Percentiles rank a stretch among this genome's conserved stretches.
phyloP scores from a whole-genome alignment of 2,888 invertebrate species.

The Leptinotarsa rubiginosa region DNA sequence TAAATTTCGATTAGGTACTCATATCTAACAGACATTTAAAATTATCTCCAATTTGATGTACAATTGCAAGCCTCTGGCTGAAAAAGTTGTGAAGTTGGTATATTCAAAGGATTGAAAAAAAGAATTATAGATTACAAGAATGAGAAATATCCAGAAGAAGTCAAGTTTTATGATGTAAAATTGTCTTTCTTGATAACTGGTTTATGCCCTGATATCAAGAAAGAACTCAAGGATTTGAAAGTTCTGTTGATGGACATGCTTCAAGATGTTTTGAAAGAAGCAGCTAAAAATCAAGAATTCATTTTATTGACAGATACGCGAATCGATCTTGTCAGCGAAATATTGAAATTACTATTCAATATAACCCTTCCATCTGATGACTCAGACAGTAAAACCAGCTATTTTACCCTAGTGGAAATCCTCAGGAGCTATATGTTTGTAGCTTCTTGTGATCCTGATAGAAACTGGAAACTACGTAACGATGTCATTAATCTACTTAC shows the following conservation, averaged over 20 bases:
- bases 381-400: conserved; percentile 74
- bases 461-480: conserved; percentile 77
- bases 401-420: conserved; percentile 77
- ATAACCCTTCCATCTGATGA: conserved; percentile 71
- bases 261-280: conserved; percentile 72
- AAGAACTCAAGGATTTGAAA: conserved; percentile 75
- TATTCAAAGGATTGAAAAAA: conserved; percentile 78
- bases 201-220: conserved; percentile 77
- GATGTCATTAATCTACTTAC: conserved; percentile 88
- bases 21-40: too few relatives aligned
- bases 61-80: conserved; percentile 76
- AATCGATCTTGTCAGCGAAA: conserved; percentile 77
- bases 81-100: conserved; percentile 72
- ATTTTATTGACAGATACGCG: conserved; percentile 66
- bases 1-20: too few relatives aligned
- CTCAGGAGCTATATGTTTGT: conserved; percentile 78
- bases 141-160: conserved; percentile 74
- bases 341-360: conserved; percentile 84
- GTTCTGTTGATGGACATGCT: conserved; percentile 78
- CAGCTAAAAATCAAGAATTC: conserved; percentile 49
- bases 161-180: conserved; percentile 89
- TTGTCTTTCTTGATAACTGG: conserved; percentile 91
- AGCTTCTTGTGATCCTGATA: conserved; percentile 70
- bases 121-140: conserved; percentile 78
- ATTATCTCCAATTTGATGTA: conserved; percentile 91